A percentile compares a stretch with the other conserved stretches of the same genome.
These are phyloP conservation scores for Acromyrmex heyeri DNA, from an alignment of 1,140 invertebrate species.

Conservation along the genomic window DNA sequence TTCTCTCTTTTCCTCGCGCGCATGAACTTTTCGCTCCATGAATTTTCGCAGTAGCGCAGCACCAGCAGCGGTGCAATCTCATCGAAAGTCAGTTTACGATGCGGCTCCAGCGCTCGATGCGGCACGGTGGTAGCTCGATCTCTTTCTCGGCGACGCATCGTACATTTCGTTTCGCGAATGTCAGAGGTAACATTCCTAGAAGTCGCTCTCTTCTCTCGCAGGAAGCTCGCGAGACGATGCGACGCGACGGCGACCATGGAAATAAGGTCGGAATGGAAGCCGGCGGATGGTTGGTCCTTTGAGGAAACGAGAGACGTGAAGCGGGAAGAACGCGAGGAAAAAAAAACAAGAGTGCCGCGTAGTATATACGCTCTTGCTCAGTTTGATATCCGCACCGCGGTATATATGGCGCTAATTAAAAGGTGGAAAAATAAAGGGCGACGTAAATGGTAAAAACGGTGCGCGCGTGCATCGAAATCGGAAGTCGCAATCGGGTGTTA, in stretches of 20 bases:
- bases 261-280: slow-evolving; percentile 56
- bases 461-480: slow-evolving; percentile 20
- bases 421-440: slow-evolving; percentile 15
- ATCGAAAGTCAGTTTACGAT: slow-evolving; percentile 45
- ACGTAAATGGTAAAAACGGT: slow-evolving; percentile 10
- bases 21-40: slow-evolving; percentile 11
- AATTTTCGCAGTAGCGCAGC: background rate
- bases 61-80: slow-evolving; percentile 19
- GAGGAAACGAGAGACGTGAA: slow-evolving; percentile 46
- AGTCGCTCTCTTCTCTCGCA: slow-evolving; percentile 49
- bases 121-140: background rate
- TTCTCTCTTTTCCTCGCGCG: background rate
- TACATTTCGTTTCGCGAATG: slow-evolving; percentile 59
- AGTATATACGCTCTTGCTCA: background rate
- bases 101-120: background rate
- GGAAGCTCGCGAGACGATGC: slow-evolving; percentile 47
- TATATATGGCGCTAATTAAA: slow-evolving; percentile 50
- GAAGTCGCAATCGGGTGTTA: slow-evolving; percentile 38
- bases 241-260: slow-evolving; percentile 60
- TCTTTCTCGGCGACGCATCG: slow-evolving; percentile 45
- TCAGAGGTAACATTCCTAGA: slow-evolving; percentile 58
- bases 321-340: background rate
- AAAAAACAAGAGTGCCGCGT: slow-evolving; percentile 4
- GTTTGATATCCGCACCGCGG: slow-evolving; percentile 32
- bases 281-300: slow-evolving; percentile 43